Base-by-base conservation (phyloP, 2,797 vertebrate species). In the Choloepus didactylus region DNA sequence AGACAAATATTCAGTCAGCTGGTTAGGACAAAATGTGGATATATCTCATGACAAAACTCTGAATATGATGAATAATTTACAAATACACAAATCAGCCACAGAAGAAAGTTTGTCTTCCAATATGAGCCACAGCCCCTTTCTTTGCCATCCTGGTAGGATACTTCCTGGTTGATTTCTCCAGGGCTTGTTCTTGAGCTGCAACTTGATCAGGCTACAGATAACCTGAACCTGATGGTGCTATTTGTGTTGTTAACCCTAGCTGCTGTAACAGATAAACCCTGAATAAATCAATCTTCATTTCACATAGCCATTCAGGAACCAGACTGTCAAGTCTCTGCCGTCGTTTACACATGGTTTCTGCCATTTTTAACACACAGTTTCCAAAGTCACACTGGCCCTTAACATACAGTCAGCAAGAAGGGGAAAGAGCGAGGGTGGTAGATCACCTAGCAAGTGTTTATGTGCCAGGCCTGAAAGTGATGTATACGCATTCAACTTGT, bases 121-220 rank as follows among this genome's bases (percentile, higher is more conserved):
- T 56, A 29, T 67, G 25, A 85, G 5, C 23, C 51, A 91, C 29
- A n/a, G 21, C 6, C 41, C 44, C 12, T 59, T 31, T 73, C 49
- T 94, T 81, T 84, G 23, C 12, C 81, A 77, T 18, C 46, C 16
- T 56, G 11, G 72, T 86, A 83, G 21, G 6, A 46, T 84, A 95
- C 72, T 85, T 90, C 62, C 49, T 81, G 60, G 10, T 8, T 92
- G 59, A 14, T 66, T 92, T 94, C 91, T 91, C 73, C 44, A 44
- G 21, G 7, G 16, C 44, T 89, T 56, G 60, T 70, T 83, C 27
- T 89, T 94, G 54, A 91, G 23, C 54, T 86, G 49, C 85, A 56
- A 77, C 56, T 88, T 62, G 29, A 72, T 19, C 27, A 90, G 64
- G 9, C 56, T 64, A 19, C 31, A 59, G 18, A 4, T 21, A 27